These are phyloP conservation scores for Ceratina australensis DNA, from an alignment of 1,140 invertebrate species.

Conservation along the genomic window DNA sequence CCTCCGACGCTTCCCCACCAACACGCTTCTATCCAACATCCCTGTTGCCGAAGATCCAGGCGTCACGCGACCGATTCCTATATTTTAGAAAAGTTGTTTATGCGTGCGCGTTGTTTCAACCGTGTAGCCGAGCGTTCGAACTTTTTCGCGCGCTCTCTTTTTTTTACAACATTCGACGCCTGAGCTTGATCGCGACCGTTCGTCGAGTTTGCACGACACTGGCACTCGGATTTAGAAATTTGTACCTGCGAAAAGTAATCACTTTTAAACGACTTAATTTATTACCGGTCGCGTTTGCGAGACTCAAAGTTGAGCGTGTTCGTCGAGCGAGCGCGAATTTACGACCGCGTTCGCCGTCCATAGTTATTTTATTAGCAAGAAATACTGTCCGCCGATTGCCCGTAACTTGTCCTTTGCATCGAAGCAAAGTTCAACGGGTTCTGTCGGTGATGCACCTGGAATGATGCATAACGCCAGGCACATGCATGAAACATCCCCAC, in stretches of 20 bases:
- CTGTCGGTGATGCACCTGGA: constrained; percentile 59
- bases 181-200: no score
- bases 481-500: constrained; percentile 56
- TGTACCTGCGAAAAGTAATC: not conserved
- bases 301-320: not conserved
- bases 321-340: not conserved
- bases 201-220: not conserved
- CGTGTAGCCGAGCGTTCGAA: not conserved
- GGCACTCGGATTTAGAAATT: not conserved
- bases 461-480: constrained; percentile 53
- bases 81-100: constrained; percentile 16
- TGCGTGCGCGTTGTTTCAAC: not conserved
- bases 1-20: constrained; percentile 50
- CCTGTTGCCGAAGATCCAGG: constrained; percentile 36
- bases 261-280: not conserved
- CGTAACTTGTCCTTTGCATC: constrained; percentile 26
- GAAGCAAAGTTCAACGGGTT: constrained; percentile 46
- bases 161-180: no score
- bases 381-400: not conserved
- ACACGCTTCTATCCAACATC: constrained; percentile 38
- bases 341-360: not conserved
- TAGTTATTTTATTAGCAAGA: not conserved
- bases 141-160: no score
- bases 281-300: not conserved
- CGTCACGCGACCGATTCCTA: constrained; percentile 42